Evolutionary conservation across 1,140 invertebrate genomes (phyloP).

Genomic region (Helicoverpa zea): DNA sequence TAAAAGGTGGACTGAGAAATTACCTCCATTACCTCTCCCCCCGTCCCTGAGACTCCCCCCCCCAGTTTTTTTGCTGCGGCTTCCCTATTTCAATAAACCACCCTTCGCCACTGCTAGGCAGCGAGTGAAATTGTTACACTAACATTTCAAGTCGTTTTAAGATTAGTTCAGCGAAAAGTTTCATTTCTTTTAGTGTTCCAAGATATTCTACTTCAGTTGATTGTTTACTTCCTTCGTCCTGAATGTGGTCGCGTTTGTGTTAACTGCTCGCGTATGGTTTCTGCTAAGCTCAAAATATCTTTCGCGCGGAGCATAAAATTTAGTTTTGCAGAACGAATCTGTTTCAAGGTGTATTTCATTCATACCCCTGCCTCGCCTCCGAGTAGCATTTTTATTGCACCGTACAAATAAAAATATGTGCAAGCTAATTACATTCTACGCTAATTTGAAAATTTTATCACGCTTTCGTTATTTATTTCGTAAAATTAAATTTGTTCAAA

Average conservation of each 20-base stretch:
- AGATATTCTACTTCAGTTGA: background rate
- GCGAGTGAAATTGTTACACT: too few relatives aligned
- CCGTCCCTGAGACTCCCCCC: too few relatives aligned
- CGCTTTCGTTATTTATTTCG: background rate
- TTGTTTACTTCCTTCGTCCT: constrained; percentile 1
- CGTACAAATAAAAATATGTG: background rate
- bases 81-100: too few relatives aligned
- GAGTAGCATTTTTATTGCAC: too few relatives aligned
- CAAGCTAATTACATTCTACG: background rate
- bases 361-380: too few relatives aligned
- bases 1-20: too few relatives aligned
- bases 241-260: background rate
- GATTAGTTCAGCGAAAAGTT: background rate
- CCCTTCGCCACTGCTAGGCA: too few relatives aligned
- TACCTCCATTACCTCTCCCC: too few relatives aligned
- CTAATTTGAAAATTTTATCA: background rate
- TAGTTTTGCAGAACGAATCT: background rate
- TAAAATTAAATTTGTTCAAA: background rate
- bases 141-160: background rate
- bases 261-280: background rate
- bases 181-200: background rate
- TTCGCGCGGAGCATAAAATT: background rate
- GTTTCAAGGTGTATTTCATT: too few relatives aligned
- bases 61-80: too few relatives aligned
- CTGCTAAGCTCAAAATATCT: background rate